phyloP scores from a whole-genome alignment of 2,113 vertebrate species.

The Charadrius vociferus region DNA sequence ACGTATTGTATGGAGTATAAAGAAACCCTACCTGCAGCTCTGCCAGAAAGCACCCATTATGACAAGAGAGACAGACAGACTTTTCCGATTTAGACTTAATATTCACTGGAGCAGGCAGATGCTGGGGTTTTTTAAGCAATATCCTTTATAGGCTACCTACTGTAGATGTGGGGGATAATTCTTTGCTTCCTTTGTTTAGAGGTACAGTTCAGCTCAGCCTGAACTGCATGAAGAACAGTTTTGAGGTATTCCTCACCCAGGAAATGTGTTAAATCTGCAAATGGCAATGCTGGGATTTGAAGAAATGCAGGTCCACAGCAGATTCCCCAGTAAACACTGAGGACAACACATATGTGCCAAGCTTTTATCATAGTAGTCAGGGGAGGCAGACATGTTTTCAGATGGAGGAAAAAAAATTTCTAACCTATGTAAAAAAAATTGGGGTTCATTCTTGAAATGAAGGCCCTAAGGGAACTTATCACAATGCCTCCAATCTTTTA shows the following conservation, averaged over 20 bases:
- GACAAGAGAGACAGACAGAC: not conserved
- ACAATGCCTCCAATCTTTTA: not conserved
- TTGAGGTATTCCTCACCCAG: not conserved
- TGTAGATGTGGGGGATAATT: not conserved
- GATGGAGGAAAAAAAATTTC: not conserved
- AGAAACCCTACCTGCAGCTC: not conserved
- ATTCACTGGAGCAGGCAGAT: not conserved
- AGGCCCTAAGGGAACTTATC: not conserved
- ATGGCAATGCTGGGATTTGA: not conserved
- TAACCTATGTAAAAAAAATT: not conserved
- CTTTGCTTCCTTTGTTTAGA: not conserved
- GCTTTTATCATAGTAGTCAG: not conserved
- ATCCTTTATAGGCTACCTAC: not conserved
- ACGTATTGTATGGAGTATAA: not conserved
- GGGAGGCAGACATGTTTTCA: not conserved
- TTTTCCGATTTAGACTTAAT: not conserved
- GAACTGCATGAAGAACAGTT: not conserved
- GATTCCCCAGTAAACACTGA: not conserved
- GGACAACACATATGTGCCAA: fast-evolving
- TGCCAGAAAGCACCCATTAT: not conserved
- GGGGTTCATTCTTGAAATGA: not conserved
- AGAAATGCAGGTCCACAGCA: not conserved
- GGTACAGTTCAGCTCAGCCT: not conserved
- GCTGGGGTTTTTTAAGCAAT: not conserved
- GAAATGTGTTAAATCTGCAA: not conserved